These are phyloP conservation scores for Ascaphus truei DNA, from an alignment of 2,113 vertebrate genomes.

Conservation along the genomic window DNA sequence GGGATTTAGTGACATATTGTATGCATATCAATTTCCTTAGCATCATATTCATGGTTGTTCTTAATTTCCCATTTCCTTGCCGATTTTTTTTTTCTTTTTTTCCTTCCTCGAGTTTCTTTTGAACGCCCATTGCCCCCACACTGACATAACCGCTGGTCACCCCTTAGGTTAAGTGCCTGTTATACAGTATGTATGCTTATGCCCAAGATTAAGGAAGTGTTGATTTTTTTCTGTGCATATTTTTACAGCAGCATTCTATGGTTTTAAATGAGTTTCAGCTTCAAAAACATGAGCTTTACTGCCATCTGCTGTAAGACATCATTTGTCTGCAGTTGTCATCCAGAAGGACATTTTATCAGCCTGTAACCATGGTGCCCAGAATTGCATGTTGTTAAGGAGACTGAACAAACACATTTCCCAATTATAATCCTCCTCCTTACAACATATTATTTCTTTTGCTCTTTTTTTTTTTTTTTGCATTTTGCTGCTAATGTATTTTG, in stretches of 20 bases:
- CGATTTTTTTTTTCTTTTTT: too few relatives aligned
- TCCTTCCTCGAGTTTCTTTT: too few relatives aligned
- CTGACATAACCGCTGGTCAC: background rate
- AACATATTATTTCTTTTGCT: slow-evolving; percentile 19
- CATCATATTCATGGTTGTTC: too few relatives aligned
- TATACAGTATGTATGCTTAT: slow-evolving; percentile 28
- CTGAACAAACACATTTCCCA: slow-evolving; percentile 22
- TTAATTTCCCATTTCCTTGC: too few relatives aligned
- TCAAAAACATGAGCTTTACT: slow-evolving; percentile 6
- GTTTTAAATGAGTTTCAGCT: background rate
- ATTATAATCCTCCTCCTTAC: slow-evolving; percentile 20
- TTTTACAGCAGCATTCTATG: background rate
- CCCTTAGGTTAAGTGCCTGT: background rate
- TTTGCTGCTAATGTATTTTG: slow-evolving; percentile 26
- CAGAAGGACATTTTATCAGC: background rate
- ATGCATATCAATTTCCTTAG: too few relatives aligned
- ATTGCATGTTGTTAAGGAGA: slow-evolving; percentile 30
- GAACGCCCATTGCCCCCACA: background rate
- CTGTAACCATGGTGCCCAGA: slow-evolving; percentile 20
- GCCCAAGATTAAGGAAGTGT: background rate
- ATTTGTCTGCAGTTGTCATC: background rate
- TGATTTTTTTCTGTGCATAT: background rate
- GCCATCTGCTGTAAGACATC: background rate
- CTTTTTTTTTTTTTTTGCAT: background rate
- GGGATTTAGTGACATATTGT: too few relatives aligned